phyloP scores from a whole-genome alignment of 2,888 invertebrate species.

The Holacanthella duospinosa region DNA sequence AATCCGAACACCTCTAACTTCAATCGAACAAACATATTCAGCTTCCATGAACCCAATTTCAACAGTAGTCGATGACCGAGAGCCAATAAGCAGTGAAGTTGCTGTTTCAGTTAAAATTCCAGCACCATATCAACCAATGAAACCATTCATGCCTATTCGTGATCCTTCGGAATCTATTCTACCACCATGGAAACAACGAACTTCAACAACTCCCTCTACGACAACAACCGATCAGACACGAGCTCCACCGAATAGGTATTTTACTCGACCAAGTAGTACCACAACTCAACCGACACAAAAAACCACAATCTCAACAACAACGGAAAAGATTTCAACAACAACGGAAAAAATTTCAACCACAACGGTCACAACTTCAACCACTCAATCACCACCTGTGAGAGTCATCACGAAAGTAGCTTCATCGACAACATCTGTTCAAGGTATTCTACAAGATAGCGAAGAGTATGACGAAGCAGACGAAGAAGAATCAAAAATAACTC shows the following conservation, averaged over 20 bases:
- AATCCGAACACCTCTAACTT: neutral
- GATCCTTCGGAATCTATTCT: slow-evolving; percentile 19
- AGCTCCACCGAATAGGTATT: neutral
- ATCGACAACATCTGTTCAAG: neutral
- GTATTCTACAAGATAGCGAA: neutral
- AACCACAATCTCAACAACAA: neutral
- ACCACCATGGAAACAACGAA: slow-evolving; percentile 30
- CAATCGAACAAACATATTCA: slow-evolving; percentile 18
- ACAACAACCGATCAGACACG: neutral
- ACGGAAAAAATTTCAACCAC: slow-evolving; percentile 3
- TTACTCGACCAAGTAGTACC: neutral
- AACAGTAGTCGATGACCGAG: neutral
- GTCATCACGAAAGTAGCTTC: neutral
- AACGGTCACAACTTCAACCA: neutral
- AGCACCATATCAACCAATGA: slow-evolving; percentile 11
- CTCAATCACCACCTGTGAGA: neutral
- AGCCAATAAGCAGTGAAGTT: neutral
- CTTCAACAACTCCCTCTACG: slow-evolving; percentile 15
- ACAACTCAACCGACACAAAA: neutral
- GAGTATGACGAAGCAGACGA: slow-evolving; percentile 25
- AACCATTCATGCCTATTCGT: slow-evolving; percentile 33
- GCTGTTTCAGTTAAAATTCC: slow-evolving; percentile 1
- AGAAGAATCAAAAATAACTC: slow-evolving; percentile 10
- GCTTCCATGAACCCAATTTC: neutral
- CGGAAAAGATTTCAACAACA: neutral